phyloP scores from a whole-genome alignment of 2,888 invertebrate genomes.

The Willowsia nigromaculata region DNA sequence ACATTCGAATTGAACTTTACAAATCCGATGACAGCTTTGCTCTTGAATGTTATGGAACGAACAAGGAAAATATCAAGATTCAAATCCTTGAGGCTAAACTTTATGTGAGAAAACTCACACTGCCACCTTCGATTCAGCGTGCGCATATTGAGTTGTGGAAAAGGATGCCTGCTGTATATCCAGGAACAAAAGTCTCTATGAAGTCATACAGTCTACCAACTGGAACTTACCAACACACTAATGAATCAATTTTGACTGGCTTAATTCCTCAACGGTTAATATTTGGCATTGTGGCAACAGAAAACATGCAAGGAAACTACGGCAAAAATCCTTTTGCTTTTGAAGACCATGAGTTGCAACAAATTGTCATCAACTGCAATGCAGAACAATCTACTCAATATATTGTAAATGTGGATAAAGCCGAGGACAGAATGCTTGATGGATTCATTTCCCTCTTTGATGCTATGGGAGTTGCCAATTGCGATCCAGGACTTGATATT shows the following conservation, averaged over 20 bases:
- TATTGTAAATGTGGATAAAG: conserved; percentile 8
- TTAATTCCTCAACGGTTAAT: conserved; percentile 61
- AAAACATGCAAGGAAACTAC: conserved; percentile 38
- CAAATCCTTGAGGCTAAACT: conserved; percentile 58
- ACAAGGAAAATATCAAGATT: not conserved
- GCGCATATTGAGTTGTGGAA: conserved; percentile 59
- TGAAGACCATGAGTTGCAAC: not conserved
- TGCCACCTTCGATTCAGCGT: conserved; percentile 61
- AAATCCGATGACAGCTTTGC: conserved; percentile 55
- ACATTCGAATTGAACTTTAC: conserved; percentile 52
- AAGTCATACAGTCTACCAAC: conserved; percentile 65
- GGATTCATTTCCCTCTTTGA: conserved; percentile 4
- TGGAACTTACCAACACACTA: conserved; percentile 45
- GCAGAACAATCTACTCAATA: not conserved
- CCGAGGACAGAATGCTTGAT: not conserved
- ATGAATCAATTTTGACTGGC: conserved; percentile 60
- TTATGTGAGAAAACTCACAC: conserved; percentile 19
- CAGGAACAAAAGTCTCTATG: conserved; percentile 46
- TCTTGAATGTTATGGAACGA: conserved; percentile 24
- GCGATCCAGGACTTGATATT: conserved; percentile 21
- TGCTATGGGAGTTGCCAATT: conserved; percentile 2
- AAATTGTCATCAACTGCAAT: conserved; percentile 35
- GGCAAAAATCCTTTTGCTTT: conserved; percentile 47
- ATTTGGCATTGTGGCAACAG: conserved; percentile 51
- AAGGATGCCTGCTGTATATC: conserved; percentile 20